Conservation (phyloP, 2,888 invertebrate genomes). For the Pseudococcus longispinus region DNA sequence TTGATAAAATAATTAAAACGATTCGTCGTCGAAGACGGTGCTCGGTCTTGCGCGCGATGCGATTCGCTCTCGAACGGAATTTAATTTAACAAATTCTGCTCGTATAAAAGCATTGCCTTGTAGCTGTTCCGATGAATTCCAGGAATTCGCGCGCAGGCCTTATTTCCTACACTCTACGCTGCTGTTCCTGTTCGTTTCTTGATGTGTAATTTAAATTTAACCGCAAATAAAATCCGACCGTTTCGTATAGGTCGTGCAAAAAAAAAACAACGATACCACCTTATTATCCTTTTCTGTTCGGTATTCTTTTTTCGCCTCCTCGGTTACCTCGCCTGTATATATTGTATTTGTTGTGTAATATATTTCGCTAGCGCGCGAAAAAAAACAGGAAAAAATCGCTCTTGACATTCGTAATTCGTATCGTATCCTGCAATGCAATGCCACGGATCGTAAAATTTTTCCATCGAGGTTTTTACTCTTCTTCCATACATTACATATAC, state of each 20-base stretch:
- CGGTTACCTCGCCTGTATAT: background rate
- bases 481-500: background rate
- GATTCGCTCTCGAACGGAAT: slow-evolving; percentile 39
- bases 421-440: background rate
- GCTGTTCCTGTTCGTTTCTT: background rate
- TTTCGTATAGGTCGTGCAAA: background rate
- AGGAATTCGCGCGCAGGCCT: slow-evolving; percentile 10
- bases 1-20: slow-evolving; percentile 32
- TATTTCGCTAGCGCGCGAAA: background rate
- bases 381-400: background rate
- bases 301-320: background rate
- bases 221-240: slow-evolving; percentile 17
- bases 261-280: background rate
- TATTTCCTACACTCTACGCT: background rate
- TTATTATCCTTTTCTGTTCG: background rate
- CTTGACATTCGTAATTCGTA: background rate
- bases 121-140: slow-evolving; percentile 35
- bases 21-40: background rate
- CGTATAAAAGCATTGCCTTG: slow-evolving; percentile 49
- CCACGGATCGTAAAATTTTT: slow-evolving; percentile 9
- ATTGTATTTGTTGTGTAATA: background rate
- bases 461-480: background rate
- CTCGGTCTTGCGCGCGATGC: background rate
- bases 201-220: slow-evolving; percentile 38
- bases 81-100: slow-evolving; percentile 42